phyloP scores from a whole-genome alignment of 2,888 invertebrate species.

The Parnassius orleans region DNA sequence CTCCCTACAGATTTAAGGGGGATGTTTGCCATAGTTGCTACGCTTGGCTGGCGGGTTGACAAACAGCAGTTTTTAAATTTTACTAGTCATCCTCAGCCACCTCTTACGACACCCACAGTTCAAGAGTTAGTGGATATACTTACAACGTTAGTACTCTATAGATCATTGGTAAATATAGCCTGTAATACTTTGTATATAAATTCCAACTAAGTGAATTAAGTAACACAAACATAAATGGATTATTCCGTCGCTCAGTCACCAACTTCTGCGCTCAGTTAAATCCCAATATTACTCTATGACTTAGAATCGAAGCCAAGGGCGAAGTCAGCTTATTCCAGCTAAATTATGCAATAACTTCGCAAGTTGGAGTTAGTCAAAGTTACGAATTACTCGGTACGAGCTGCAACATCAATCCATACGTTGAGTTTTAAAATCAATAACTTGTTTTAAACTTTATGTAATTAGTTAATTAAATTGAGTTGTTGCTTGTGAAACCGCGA shows the following conservation, averaged over 20 bases:
- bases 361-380: slow-evolving; percentile 43
- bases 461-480: background rate
- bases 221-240: slow-evolving; percentile 18
- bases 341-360: slow-evolving; percentile 50
- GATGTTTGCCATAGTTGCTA: no score
- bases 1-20: no score
- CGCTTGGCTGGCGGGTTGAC: no score
- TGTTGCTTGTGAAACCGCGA: no score
- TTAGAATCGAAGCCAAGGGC: slow-evolving; percentile 42
- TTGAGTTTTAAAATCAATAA: slow-evolving; percentile 2
- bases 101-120: no score
- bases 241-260: slow-evolving; percentile 10
- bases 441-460: background rate
- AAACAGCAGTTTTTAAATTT: no score
- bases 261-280: slow-evolving; percentile 12
- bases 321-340: slow-evolving; percentile 39
- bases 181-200: background rate
- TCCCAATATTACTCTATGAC: slow-evolving; percentile 20
- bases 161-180: no score
- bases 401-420: background rate
- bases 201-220: slow-evolving; percentile 19
- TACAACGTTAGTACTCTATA: no score
- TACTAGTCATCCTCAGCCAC: no score
- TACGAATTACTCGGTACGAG: slow-evolving; percentile 32
- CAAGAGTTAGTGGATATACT: no score